A percentile compares a stretch with the other conserved stretches of the same genome.
These are phyloP conservation scores for Petrolisthes manimaculis DNA, from an alignment of 2,888 invertebrate species.

Conservation along the genomic window DNA sequence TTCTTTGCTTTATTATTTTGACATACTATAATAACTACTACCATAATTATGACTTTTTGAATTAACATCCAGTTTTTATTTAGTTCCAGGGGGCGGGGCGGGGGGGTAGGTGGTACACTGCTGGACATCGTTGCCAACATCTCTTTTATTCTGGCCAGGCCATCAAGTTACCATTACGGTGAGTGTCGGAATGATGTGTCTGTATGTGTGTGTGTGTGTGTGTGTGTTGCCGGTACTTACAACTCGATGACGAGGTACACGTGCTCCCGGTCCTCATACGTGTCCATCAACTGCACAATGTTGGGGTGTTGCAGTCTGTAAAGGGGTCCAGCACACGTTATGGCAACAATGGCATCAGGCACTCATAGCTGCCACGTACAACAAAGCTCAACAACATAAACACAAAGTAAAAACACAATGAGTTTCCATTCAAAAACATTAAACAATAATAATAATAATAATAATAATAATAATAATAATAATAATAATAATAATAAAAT, in stretches of 20 bases:
- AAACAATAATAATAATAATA: background rate
- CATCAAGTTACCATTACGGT: too few relatives aligned
- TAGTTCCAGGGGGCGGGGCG: background rate
- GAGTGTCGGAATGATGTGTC: background rate
- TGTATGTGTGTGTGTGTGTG: background rate
- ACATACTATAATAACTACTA: background rate
- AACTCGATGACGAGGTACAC: slow-evolving; percentile 98
- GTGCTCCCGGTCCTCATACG: slow-evolving; percentile 97
- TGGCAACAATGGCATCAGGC: slow-evolving; percentile 11
- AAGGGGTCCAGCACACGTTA: slow-evolving; percentile 67
- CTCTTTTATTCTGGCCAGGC: slow-evolving; percentile 11
- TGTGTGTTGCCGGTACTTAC: slow-evolving; percentile 72
- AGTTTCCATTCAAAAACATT: background rate
- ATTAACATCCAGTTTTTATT: background rate
- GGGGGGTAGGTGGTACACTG: background rate
- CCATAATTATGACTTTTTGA: background rate
- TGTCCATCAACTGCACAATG: slow-evolving; percentile 97
- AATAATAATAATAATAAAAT: background rate
- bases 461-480: slow-evolving; percentile 1
- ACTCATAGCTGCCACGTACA: background rate
- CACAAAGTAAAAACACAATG: background rate
- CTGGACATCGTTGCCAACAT: slow-evolving; percentile 17
- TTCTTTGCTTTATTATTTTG: background rate
- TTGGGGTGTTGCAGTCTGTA: slow-evolving; percentile 95
- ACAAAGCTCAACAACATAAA: background rate